Percentiles rank a stretch among this genome's conserved stretches.
Conservation (phyloP, 2,888 invertebrate genomes). For the Cantharis nigra region DNA sequence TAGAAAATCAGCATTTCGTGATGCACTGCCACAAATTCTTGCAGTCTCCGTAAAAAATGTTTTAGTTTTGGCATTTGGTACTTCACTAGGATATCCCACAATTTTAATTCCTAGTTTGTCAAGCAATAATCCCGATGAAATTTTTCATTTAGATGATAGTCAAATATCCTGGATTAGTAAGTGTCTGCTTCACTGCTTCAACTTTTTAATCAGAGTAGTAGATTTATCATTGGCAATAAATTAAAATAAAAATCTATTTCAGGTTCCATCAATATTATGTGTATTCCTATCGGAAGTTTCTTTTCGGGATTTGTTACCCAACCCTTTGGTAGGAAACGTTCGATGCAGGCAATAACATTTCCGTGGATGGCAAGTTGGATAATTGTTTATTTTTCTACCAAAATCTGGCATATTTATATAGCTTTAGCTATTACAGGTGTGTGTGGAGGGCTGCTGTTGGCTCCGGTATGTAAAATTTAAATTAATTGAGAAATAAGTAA, state of each 20-base stretch:
- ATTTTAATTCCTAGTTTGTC: constrained; percentile 77
- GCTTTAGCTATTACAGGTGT: constrained; percentile 75
- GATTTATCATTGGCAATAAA: neutral
- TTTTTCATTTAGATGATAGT: constrained; percentile 61
- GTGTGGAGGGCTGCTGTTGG: constrained; percentile 81
- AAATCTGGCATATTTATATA: constrained; percentile 67
- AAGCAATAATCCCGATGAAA: constrained; percentile 51
- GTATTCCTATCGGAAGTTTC: constrained; percentile 79
- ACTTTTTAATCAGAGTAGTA: too few relatives aligned
- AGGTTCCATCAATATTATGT: constrained; percentile 81
- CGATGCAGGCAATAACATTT: constrained; percentile 77
- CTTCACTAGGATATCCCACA: constrained; percentile 80
- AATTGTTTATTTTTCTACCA: constrained; percentile 67
- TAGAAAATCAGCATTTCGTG: constrained; percentile 30
- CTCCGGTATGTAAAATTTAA: constrained; percentile 29
- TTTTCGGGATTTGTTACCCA: constrained; percentile 74
- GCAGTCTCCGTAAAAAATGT: constrained; percentile 82
- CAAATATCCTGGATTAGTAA: constrained; percentile 78
- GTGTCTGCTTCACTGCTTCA: constrained; percentile 36
- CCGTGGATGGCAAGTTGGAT: constrained; percentile 79
- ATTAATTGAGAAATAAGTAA: neutral
- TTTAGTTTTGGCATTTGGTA: constrained; percentile 75
- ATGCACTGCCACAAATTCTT: constrained; percentile 71
- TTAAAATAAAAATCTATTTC: constrained; percentile 31
- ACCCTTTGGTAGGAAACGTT: constrained; percentile 70